Conservation (phyloP, 2,888 invertebrate genomes). For the Callinectes sapidus region DNA sequence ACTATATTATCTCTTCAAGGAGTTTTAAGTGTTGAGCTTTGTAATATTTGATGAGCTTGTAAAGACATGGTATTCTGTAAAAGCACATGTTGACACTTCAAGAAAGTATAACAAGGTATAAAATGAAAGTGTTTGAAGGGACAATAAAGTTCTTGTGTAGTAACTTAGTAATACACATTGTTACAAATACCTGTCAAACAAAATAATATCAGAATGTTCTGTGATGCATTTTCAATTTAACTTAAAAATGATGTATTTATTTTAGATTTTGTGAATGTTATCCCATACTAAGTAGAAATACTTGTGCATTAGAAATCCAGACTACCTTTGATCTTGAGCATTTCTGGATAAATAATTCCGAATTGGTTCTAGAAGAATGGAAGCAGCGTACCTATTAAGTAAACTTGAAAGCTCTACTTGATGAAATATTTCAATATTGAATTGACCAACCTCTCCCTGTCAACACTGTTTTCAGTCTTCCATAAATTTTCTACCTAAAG, state of each 20-base stretch:
- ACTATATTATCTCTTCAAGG: neutral
- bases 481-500: neutral
- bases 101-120: neutral
- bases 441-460: neutral
- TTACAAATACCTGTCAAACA: neutral
- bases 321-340: too few relatives aligned
- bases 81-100: neutral
- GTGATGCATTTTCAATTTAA: neutral
- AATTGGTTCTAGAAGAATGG: too few relatives aligned
- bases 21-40: neutral
- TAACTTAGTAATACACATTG: too few relatives aligned
- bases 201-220: neutral
- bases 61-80: neutral
- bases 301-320: too few relatives aligned
- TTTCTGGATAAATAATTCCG: too few relatives aligned
- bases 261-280: too few relatives aligned
- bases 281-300: too few relatives aligned
- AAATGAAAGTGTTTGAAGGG: neutral
- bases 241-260: neutral
- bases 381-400: too few relatives aligned
- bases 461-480: neutral
- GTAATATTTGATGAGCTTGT: neutral
- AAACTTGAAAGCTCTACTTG: too few relatives aligned
- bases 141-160: neutral
- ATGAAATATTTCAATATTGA: neutral